Percentiles rank a stretch among this genome's conserved stretches.
Conservation (phyloP, 35 echinoderm and acorn worm species). For the Hemicentrotus pulcherrimus region DNA sequence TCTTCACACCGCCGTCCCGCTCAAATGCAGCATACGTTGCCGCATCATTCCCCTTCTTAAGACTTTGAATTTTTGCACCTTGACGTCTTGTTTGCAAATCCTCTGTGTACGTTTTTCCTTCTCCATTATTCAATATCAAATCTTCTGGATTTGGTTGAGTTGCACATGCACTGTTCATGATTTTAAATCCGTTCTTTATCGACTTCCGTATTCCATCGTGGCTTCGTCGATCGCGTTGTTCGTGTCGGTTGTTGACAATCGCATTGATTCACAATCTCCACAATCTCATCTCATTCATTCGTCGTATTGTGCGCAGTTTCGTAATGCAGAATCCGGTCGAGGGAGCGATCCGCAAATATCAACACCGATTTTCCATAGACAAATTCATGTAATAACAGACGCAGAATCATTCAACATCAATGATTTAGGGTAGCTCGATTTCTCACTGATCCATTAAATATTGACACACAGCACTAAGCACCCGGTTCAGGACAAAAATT, state of each 20-base stretch:
- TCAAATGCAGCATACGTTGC: background rate
- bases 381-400: background rate
- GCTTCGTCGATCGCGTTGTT: background rate
- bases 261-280: background rate
- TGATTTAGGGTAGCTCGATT: background rate
- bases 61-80: background rate
- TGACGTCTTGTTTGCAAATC: background rate
- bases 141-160: background rate
- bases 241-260: background rate
- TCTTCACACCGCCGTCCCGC: background rate
- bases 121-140: constrained; percentile 34
- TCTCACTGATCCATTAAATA: background rate
- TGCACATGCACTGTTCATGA: constrained; percentile 31
- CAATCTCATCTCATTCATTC: background rate
- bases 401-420: background rate
- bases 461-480: background rate
- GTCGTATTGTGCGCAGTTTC: background rate
- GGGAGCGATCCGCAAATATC: background rate
- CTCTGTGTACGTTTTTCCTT: background rate
- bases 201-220: constrained; percentile 43
- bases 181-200: background rate
- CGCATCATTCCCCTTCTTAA: background rate
- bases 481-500: background rate
- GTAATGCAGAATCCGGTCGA: background rate
- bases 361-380: background rate